These are phyloP conservation scores for Arrhamphus sclerolepis DNA, from an alignment of 2,797 vertebrate species.

Conservation along the genomic window DNA sequence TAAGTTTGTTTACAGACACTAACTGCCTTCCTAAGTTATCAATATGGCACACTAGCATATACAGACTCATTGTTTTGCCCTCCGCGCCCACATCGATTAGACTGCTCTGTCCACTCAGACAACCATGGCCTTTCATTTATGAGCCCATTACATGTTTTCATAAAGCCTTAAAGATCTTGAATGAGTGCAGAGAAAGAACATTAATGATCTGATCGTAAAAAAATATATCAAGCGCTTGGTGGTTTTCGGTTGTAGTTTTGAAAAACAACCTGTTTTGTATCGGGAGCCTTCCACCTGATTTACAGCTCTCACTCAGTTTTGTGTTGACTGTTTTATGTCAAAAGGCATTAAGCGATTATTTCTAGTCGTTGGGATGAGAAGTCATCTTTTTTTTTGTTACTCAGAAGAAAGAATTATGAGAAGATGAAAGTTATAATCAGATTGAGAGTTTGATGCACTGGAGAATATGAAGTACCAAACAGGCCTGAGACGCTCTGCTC, in stretches of 20 bases:
- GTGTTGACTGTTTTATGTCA: too few species aligned
- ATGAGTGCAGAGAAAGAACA: neutral
- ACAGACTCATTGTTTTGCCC: slow-evolving; percentile 21
- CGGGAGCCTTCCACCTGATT: neutral
- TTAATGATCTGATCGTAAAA: too few species aligned
- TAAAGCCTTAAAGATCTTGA: slow-evolving; percentile 6
- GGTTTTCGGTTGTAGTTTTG: neutral
- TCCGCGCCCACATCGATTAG: neutral
- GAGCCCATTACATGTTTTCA: neutral
- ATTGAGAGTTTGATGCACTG: neutral
- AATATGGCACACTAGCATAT: slow-evolving; percentile 10
- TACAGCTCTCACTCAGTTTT: neutral
- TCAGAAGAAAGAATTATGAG: too few species aligned
- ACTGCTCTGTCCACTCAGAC: slow-evolving; percentile 2
- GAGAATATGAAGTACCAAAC: neutral
- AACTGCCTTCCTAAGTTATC: neutral
- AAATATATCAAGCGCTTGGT: too few species aligned
- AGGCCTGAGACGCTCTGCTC: neutral
- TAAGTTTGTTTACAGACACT: slow-evolving; percentile 26
- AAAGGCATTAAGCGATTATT: neutral
- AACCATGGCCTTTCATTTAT: slow-evolving; percentile 21
- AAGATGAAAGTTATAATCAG: neutral
- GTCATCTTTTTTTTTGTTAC: neutral
- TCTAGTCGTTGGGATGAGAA: neutral
- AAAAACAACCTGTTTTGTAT: neutral